Evolutionary conservation across 2,113 vertebrate species (phyloP).

Genomic region (Myotis brandtii): DNA sequence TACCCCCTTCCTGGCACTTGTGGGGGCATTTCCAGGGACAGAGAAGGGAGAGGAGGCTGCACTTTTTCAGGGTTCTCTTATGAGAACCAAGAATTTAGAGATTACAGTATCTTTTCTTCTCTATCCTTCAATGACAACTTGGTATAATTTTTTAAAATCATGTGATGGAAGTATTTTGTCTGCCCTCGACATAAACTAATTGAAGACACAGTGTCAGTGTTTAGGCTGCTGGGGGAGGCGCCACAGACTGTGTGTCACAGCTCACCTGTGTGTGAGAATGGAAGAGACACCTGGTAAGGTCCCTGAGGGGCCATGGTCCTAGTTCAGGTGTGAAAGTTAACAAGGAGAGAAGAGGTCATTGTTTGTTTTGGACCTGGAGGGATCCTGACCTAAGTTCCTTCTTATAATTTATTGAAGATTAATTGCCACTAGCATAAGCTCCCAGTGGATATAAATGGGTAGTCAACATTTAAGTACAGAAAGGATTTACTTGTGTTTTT

Average conservation of each 20-base stretch:
- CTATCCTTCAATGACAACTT: neutral
- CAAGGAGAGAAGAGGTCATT: neutral
- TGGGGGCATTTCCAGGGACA: no score
- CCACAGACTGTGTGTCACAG: no score
- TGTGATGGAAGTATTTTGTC: neutral
- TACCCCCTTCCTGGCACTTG: neutral
- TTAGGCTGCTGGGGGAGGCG: rapidly evolving
- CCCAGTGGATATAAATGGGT: neutral
- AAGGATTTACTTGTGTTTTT: neutral
- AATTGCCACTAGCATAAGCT: neutral
- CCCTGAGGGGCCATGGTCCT: neutral
- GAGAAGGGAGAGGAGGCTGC: neutral
- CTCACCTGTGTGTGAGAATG: neutral
- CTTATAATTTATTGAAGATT: neutral
- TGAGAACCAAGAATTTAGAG: neutral
- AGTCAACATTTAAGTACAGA: neutral
- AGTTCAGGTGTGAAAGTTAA: neutral
- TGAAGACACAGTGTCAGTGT: neutral
- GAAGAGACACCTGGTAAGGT: neutral
- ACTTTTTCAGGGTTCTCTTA: neutral
- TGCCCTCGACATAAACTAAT: neutral
- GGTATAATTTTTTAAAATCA: neutral
- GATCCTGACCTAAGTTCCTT: neutral
- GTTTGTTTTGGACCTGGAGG: neutral
- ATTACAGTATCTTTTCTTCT: neutral